phyloP scores from a whole-genome alignment of 2,888 invertebrate species.

The Polydrusus tereticollis region DNA sequence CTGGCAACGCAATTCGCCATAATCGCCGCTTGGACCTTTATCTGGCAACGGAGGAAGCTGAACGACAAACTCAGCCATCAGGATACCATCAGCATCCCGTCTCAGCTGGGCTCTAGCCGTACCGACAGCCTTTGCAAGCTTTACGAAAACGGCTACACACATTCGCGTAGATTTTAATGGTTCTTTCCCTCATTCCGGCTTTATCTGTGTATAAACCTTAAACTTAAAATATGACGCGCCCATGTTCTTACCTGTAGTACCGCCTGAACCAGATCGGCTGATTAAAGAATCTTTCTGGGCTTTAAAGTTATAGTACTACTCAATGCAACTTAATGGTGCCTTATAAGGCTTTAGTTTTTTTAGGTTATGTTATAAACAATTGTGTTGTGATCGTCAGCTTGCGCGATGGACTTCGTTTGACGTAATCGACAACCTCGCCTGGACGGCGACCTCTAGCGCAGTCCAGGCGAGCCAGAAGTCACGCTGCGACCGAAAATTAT shows the following conservation, averaged over 20 bases:
- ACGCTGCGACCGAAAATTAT: conserved; percentile 45
- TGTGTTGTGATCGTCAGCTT: conserved; percentile 41
- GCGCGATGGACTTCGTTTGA: conserved; percentile 47
- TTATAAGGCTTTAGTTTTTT: neutral
- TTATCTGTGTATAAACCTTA: conserved; percentile 40
- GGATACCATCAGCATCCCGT: conserved; percentile 77
- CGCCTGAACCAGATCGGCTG: conserved; percentile 27
- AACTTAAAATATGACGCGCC: conserved; percentile 41
- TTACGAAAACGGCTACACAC: conserved; percentile 88
- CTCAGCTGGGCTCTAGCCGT: conserved; percentile 72
- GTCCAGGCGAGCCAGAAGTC: conserved; percentile 40
- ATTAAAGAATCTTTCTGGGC: conserved; percentile 15
- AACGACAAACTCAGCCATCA: conserved; percentile 70
- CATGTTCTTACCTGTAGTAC: conserved; percentile 44
- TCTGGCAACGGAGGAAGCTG: conserved; percentile 83
- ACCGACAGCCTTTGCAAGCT: conserved; percentile 87
- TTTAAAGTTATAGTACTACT: conserved; percentile 1
- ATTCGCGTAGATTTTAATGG: conserved; percentile 71
- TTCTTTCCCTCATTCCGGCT: neutral
- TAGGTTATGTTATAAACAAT: conserved; percentile 15
- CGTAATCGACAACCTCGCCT: conserved; percentile 24
- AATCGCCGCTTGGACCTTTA: conserved; percentile 89
- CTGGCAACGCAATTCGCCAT: conserved; percentile 88
- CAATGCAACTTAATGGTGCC: conserved; percentile 3
- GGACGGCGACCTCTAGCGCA: conserved; percentile 15